A percentile compares a stretch with the other conserved stretches of the same genome.
These are phyloP conservation scores for Hirtodrosophila confusa DNA, from an alignment of 2,888 invertebrate species.

Conservation along the genomic window DNA sequence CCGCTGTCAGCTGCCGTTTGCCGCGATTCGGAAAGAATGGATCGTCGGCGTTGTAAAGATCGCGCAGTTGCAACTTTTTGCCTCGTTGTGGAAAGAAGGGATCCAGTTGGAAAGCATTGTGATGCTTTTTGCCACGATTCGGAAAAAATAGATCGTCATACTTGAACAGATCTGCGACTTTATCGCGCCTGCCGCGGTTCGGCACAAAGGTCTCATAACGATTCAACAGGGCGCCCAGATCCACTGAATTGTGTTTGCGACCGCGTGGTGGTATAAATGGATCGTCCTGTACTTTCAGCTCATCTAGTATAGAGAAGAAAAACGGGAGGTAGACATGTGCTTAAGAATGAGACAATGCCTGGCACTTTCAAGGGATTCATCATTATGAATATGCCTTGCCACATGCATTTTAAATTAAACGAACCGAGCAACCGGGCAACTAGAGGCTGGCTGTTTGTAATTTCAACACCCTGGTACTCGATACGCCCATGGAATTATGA, in stretches of 20 bases:
- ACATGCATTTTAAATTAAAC: conserved; percentile 58
- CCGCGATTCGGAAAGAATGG: conserved; percentile 82
- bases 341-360: background rate
- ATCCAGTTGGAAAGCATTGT: conserved; percentile 57
- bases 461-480: conserved; percentile 51
- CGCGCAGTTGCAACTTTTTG: conserved; percentile 81
- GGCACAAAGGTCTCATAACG: conserved; percentile 83
- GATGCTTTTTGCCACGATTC: conserved; percentile 82
- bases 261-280: conserved; percentile 84
- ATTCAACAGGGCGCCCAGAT: conserved; percentile 73
- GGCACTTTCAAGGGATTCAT: conserved; percentile 6
- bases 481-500: conserved; percentile 50
- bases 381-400: conserved; percentile 32
- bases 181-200: conserved; percentile 83
- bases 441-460: conserved; percentile 32
- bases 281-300: conserved; percentile 58
- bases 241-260: conserved; percentile 79
- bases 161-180: conserved; percentile 83
- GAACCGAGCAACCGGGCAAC: conserved; percentile 20
- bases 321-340: background rate
- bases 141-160: conserved; percentile 84
- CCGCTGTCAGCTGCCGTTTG: conserved; percentile 51
- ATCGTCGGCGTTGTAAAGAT: conserved; percentile 83
- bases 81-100: conserved; percentile 83
- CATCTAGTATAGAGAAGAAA: conserved; percentile 30